Percentiles rank a stretch among this genome's conserved stretches.
These are phyloP conservation scores for Pluvialis apricaria DNA, from an alignment of 2,113 vertebrate genomes.

Conservation along the genomic window DNA sequence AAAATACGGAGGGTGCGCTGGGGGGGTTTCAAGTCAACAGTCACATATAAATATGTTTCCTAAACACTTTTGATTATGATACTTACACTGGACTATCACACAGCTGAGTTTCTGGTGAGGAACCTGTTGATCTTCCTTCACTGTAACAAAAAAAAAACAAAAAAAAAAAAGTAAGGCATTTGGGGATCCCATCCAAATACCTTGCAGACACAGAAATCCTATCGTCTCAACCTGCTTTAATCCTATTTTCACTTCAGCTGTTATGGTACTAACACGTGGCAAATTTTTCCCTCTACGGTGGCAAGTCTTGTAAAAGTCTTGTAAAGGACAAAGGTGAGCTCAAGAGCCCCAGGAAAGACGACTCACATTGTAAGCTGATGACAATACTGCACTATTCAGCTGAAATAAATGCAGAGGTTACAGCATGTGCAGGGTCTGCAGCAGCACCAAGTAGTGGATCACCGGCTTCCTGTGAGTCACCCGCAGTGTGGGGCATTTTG, in stretches of 20 bases:
- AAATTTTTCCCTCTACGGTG: neutral
- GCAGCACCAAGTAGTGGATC: neutral
- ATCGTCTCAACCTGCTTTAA: neutral
- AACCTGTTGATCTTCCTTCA: slow-evolving; percentile 51
- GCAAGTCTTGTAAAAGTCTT: neutral
- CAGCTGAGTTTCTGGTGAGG: slow-evolving; percentile 53
- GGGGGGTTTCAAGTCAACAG: neutral
- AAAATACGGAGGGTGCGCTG: accelerated
- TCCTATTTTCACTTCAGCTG: neutral
- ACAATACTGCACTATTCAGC: neutral
- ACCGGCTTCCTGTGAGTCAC: neutral
- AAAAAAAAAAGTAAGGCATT: neutral
- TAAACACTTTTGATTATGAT: neutral
- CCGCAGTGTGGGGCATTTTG: accelerated
- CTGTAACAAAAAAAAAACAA: slow-evolving; percentile 54
- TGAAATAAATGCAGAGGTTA: neutral
- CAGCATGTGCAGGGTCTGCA: neutral
- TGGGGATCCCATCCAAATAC: neutral
- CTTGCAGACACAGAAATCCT: neutral
- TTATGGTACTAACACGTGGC: neutral
- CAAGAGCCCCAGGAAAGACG: neutral
- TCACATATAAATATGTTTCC: neutral
- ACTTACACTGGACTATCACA: slow-evolving; percentile 76
- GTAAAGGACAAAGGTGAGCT: neutral
- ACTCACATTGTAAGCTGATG: neutral